A percentile compares a stretch with the other conserved stretches of the same genome.
Conservation (phyloP, 2,797 vertebrate genomes). For the Enteromius thamalakanensis region DNA sequence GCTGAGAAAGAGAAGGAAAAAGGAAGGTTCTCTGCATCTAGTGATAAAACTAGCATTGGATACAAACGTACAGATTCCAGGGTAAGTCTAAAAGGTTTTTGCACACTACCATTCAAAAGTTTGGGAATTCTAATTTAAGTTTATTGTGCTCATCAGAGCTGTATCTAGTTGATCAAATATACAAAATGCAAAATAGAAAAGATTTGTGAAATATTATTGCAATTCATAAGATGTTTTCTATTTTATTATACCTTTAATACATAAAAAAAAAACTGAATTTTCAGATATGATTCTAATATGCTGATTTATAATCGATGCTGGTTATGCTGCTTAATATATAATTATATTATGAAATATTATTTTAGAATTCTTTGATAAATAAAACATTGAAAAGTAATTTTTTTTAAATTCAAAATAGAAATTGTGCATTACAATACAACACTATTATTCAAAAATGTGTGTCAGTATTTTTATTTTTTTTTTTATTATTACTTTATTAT, state of each 20-base stretch:
- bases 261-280: not conserved
- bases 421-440: not conserved
- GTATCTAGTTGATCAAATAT: not conserved
- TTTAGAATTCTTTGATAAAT: not conserved
- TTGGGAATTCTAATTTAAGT: not conserved
- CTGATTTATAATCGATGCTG: not conserved
- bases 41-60: conserved; percentile 49
- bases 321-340: not conserved
- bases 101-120: not conserved
- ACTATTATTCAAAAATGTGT: not conserved
- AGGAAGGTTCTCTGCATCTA: conserved; percentile 56
- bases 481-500: too few species aligned
- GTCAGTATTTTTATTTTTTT: too few species aligned
- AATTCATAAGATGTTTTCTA: not conserved
- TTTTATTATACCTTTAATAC: not conserved
- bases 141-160: not conserved
- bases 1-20: conserved; percentile 62
- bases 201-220: not conserved
- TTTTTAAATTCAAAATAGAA: too few species aligned
- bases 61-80: conserved; percentile 72
- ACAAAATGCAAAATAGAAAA: not conserved
- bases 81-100: conserved; percentile 63
- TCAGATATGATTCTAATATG: not conserved
- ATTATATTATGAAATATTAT: not conserved
- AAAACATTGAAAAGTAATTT: too few species aligned